A percentile compares a stretch with the other conserved stretches of the same genome.
Conservation (phyloP, 2,797 vertebrate genomes). For the Avahi laniger region DNA sequence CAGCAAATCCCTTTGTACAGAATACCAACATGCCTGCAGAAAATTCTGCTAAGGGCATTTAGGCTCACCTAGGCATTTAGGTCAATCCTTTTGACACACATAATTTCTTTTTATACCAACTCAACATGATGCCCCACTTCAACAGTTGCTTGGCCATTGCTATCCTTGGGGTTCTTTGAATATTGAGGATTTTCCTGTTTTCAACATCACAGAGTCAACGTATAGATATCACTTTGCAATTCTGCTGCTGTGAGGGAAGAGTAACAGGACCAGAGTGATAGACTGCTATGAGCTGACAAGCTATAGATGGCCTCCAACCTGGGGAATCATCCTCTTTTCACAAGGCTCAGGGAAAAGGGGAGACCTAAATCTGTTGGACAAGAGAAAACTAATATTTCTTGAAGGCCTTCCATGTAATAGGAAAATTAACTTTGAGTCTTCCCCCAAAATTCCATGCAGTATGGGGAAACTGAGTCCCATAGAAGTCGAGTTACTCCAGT, state of each 20-base stretch:
- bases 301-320: neutral
- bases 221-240: conserved; percentile 18
- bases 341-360: neutral
- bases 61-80: neutral
- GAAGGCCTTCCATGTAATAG: neutral
- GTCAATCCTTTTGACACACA: neutral
- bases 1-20: neutral
- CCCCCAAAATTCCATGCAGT: neutral
- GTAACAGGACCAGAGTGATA: neutral
- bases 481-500: neutral
- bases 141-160: neutral
- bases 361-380: neutral
- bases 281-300: neutral
- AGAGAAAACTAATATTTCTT: neutral
- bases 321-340: neutral
- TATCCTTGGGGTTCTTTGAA: conserved; percentile 31
- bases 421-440: neutral
- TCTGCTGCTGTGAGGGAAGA: neutral
- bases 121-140: neutral
- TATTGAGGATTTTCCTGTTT: conserved; percentile 1
- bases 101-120: neutral
- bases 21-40: neutral
- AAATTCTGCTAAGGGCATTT: neutral
- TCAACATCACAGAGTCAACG: neutral
- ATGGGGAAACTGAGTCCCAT: neutral